These are phyloP conservation scores for Litoditis marina DNA, from an alignment of 2,888 invertebrate genomes.

Conservation along the genomic window DNA sequence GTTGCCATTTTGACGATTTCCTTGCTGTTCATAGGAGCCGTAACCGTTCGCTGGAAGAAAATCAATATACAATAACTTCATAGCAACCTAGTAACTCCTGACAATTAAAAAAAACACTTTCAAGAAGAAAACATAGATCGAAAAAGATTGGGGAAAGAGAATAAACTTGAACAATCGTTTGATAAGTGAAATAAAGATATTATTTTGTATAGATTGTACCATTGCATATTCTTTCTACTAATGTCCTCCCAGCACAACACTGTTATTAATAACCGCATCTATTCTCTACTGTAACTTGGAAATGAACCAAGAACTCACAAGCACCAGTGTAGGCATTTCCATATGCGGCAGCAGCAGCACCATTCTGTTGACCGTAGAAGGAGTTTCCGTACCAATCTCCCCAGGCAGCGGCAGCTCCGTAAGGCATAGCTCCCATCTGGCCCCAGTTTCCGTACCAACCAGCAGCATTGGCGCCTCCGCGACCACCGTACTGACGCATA, in stretches of 20 bases:
- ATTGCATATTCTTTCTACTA: too few relatives aligned
- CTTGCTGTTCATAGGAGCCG: constrained; percentile 29
- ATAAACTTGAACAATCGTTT: too few relatives aligned
- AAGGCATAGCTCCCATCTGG: constrained; percentile 51
- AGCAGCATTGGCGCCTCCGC: constrained; percentile 32
- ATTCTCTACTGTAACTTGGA: constrained; percentile 5
- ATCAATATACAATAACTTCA: background rate
- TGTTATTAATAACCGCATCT: constrained; percentile 33
- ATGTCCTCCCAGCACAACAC: too few relatives aligned
- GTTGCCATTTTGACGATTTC: constrained; percentile 27
- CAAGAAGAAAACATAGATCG: too few relatives aligned
- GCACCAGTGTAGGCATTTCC: constrained; percentile 23
- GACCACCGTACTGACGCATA: constrained; percentile 33
- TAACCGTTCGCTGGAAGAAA: constrained; percentile 23
- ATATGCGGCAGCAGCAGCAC: constrained; percentile 24
- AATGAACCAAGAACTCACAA: background rate
- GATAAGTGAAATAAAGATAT: too few relatives aligned
- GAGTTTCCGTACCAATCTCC: constrained; percentile 49
- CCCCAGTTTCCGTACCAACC: constrained; percentile 32
- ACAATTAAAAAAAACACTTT: too few relatives aligned
- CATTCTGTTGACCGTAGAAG: constrained; percentile 29
- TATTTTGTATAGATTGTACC: too few relatives aligned
- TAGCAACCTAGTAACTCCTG: too few relatives aligned
- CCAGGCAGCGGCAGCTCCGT: constrained; percentile 37
- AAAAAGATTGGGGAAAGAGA: too few relatives aligned